Evolutionary conservation across 1,140 invertebrate species (phyloP), one percentile per base, ranked within the genome.

Genomic region (Bombus picipes): DNA sequence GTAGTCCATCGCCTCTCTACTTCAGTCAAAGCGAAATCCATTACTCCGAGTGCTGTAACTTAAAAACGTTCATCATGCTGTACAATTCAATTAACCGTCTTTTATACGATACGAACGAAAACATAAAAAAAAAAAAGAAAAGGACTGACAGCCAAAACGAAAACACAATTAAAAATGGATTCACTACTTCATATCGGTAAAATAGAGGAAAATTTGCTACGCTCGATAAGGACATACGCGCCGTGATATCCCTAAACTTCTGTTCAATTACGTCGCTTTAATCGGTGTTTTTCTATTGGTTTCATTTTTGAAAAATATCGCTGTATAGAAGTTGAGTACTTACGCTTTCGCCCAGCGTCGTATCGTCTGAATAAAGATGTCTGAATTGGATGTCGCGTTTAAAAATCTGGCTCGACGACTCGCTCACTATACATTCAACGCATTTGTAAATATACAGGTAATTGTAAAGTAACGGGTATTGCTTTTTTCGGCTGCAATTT

Each of bases 371-470:
- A 68, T 5, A 5, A 37, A 41, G 1, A 25, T 18, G 47, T 47
- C 0, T 47, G 18, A 53, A 53, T 53, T 47, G 3, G 2, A 32
- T 57, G 65, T 9, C 43, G 28, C n/a, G 81, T 53, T 70, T 37
- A n/a, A 66, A 34, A 66, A 73, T 81, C n/a, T n/a, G 62, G 68
- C 59, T 43, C 39, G 37, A 72, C 34, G 71, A 53, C 34, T 53
- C 25, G 53, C 3, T 74, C 62, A 22, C 25, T 62, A 62, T 39
- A 80, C 76, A 81, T 53, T 68, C 25, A 13, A 83, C 62, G 43
- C 81, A 89, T 65, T 66, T 86, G 87, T 89, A 89, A 89, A 89
- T 86, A 62, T 62, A 81, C 82, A 75, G 79, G 53, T 53, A 57
- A 87, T 74, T n/a, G 75, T 22, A 12, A 65, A 68, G 66, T 65